Evolutionary conservation across 2,113 vertebrate species (phyloP).

Genomic region (Tenrec ecaudatus): DNA sequence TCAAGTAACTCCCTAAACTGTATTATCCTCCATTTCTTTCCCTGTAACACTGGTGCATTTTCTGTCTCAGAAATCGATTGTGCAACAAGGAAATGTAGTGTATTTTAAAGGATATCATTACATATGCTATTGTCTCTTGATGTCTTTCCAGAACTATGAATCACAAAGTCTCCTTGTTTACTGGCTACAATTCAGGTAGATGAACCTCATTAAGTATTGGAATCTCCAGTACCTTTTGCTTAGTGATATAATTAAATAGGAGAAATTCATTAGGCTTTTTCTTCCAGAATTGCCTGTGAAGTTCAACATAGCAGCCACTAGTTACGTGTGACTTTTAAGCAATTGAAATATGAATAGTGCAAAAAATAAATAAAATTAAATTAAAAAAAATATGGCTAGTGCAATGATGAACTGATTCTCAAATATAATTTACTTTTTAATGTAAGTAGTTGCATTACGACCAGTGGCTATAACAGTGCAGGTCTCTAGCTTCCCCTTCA

Average conservation of each 20-base stretch:
- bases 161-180: not conserved
- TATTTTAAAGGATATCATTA: not conserved
- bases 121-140: not conserved
- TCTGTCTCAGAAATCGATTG: not conserved
- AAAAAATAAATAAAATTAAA: not conserved
- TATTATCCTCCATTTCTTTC: not conserved
- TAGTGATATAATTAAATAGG: not conserved
- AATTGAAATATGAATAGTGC: not conserved
- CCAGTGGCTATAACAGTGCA: no score
- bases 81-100: not conserved
- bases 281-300: not conserved
- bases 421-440: not conserved
- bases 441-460: not conserved
- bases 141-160: not conserved
- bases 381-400: not conserved
- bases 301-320: not conserved
- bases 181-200: not conserved
- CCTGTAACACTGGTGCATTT: not conserved
- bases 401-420: not conserved
- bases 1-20: not conserved
- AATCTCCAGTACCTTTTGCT: not conserved
- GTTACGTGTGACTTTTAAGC: not conserved
- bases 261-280: not conserved
- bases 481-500: not conserved
- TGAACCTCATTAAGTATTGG: not conserved